These are phyloP conservation scores for Lithobius niger DNA, from an alignment of 1,140 invertebrate species.

Conservation along the genomic window DNA sequence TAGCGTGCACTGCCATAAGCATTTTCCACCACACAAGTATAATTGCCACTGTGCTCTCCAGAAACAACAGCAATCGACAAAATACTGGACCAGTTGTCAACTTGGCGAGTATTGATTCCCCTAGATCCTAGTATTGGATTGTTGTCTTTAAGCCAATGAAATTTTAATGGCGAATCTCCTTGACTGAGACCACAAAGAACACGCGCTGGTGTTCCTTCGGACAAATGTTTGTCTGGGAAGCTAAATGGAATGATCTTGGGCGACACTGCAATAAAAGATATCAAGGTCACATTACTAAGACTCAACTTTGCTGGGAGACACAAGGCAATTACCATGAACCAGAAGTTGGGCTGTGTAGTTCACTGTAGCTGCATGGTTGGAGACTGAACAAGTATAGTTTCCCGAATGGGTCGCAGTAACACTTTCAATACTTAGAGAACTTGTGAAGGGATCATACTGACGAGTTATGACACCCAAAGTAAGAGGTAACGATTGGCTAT, in stretches of 20 bases:
- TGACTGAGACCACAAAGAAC: conserved; percentile 1
- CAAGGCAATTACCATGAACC: conserved; percentile 41
- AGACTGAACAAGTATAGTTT: conserved; percentile 49
- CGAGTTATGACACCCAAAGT: conserved; percentile 10
- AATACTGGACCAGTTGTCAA: too few species aligned
- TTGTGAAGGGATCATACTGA: conserved; percentile 13
- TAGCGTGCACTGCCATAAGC: too few species aligned
- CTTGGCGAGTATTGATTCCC: too few species aligned
- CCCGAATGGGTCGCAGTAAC: conserved; percentile 48
- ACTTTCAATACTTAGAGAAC: conserved; percentile 43
- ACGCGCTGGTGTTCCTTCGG: background rate
- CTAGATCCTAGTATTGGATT: too few species aligned
- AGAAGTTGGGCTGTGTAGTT: conserved; percentile 44
- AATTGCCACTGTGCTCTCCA: too few species aligned
- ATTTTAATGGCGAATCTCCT: too few species aligned
- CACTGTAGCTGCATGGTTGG: conserved; percentile 44
- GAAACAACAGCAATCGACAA: too few species aligned
- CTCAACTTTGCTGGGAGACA: too few species aligned
- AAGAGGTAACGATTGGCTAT: conserved; percentile 40
- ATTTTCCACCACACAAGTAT: too few species aligned
- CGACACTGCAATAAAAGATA: background rate
- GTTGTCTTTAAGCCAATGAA: too few species aligned
- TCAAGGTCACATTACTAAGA: background rate
- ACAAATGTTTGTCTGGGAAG: background rate
- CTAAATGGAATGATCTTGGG: conserved; percentile 5